Conservation (phyloP, 2,797 vertebrate species). For the Euthynnus affinis region DNA sequence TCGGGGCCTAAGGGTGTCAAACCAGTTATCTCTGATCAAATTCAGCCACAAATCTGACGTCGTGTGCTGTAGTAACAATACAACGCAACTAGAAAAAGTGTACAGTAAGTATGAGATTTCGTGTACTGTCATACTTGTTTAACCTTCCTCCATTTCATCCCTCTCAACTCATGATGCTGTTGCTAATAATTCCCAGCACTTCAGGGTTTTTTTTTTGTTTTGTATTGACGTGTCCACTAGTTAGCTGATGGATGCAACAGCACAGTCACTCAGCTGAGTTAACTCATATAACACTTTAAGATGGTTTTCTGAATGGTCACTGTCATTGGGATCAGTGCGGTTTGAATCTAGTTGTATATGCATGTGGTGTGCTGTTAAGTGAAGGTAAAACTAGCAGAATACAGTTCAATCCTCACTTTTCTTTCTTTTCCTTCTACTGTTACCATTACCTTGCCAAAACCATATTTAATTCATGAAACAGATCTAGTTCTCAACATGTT, state of each 20-base stretch:
- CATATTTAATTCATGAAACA: background rate
- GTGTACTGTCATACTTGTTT: slow-evolving; percentile 35
- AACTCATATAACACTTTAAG: background rate
- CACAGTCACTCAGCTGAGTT: background rate
- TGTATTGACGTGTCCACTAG: slow-evolving; percentile 56
- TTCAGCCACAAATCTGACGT: slow-evolving; percentile 10
- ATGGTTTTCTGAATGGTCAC: background rate
- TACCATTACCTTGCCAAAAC: background rate
- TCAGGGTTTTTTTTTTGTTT: slow-evolving; percentile 20
- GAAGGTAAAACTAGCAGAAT: background rate
- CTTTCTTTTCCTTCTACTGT: background rate
- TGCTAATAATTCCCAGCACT: slow-evolving; percentile 41
- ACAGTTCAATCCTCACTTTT: background rate
- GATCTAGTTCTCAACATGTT: background rate
- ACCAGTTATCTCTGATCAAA: slow-evolving; percentile 35
- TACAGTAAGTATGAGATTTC: slow-evolving; percentile 17
- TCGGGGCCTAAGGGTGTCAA: slow-evolving; percentile 63
- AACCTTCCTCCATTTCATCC: slow-evolving; percentile 47
- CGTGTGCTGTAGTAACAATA: background rate
- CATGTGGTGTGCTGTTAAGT: background rate
- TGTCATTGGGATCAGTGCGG: slow-evolving; percentile 1
- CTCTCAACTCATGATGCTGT: slow-evolving; percentile 43
- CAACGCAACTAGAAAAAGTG: background rate
- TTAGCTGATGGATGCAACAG: slow-evolving; percentile 30
- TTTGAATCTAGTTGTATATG: slow-evolving; percentile 7